Evolutionary conservation across 1,140 invertebrate species (phyloP).

Genomic region (Drosophila kepulauana): DNA sequence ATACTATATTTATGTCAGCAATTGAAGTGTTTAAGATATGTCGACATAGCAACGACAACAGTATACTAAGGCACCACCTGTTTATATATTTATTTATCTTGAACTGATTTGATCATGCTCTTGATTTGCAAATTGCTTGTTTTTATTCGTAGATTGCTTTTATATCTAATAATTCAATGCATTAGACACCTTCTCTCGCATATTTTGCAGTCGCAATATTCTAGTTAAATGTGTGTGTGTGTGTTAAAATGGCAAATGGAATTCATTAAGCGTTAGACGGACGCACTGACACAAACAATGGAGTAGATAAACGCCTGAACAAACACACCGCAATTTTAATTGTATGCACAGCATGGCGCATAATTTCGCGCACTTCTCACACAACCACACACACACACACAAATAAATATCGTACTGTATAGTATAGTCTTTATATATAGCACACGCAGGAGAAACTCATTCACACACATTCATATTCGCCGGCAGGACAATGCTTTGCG

Average conservation of each 20-base stretch:
- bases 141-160: too few relatives aligned
- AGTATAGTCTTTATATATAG: too few relatives aligned
- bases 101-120: too few relatives aligned
- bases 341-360: slow-evolving; percentile 46
- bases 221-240: background rate
- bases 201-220: background rate
- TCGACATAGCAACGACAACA: too few relatives aligned
- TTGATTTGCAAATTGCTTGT: too few relatives aligned
- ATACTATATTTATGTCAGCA: too few relatives aligned
- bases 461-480: slow-evolving; percentile 19
- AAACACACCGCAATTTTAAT: slow-evolving; percentile 46
- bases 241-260: slow-evolving; percentile 24
- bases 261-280: slow-evolving; percentile 37
- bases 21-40: too few relatives aligned
- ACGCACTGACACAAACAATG: slow-evolving; percentile 4
- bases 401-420: background rate
- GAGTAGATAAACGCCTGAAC: slow-evolving; percentile 47
- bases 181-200: background rate
- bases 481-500: slow-evolving; percentile 37
- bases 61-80: too few relatives aligned
- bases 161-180: too few relatives aligned
- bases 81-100: too few relatives aligned
- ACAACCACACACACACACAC: slow-evolving; percentile 11
- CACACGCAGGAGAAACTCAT: slow-evolving; percentile 9
- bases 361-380: slow-evolving; percentile 31